Evolutionary conservation across 2,888 invertebrate species (phyloP).

Genomic region (Mesoligia furuncula): DNA sequence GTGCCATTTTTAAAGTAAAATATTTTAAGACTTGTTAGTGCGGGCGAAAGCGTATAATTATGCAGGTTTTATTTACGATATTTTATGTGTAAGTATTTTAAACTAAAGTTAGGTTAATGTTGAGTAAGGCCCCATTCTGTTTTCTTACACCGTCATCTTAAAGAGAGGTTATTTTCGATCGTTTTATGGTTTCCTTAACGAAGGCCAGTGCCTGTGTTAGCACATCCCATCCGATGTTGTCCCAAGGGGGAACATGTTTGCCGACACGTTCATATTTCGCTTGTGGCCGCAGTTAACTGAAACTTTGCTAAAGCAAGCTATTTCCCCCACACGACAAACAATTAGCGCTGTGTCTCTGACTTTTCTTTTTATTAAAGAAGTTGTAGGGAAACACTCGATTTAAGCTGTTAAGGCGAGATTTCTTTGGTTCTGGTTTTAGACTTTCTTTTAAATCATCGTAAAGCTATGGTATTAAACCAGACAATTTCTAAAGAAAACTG

Average conservation of each 20-base stretch:
- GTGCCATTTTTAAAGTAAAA: not conserved
- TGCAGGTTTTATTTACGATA: not conserved
- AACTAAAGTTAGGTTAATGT: not conserved
- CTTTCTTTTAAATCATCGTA: not conserved
- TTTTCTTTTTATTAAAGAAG: conserved; percentile 56
- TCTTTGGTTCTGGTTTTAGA: not conserved
- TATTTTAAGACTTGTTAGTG: not conserved
- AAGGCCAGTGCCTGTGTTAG: conserved; percentile 75
- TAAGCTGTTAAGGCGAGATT: not conserved
- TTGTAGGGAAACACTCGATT: not conserved
- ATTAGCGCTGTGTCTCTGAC: conserved; percentile 64
- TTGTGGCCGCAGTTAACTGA: conserved; percentile 73
- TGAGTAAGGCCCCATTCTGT: conserved; percentile 21
- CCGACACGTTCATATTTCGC: conserved; percentile 81
- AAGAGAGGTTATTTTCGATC: conserved; percentile 78
- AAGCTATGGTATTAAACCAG: not conserved
- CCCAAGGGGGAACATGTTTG: conserved; percentile 81
- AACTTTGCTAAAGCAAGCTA: conserved; percentile 77
- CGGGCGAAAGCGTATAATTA: not conserved
- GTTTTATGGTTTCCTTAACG: conserved; percentile 84
- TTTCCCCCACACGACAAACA: conserved; percentile 73
- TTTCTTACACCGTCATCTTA: conserved; percentile 66
- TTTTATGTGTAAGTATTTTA: not conserved
- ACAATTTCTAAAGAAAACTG: not conserved
- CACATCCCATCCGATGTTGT: conserved; percentile 77